A percentile compares a stretch with the other conserved stretches of the same genome.
Evolutionary conservation across 2,797 vertebrate genomes (phyloP).

Genomic region (Australoheros facetus): DNA sequence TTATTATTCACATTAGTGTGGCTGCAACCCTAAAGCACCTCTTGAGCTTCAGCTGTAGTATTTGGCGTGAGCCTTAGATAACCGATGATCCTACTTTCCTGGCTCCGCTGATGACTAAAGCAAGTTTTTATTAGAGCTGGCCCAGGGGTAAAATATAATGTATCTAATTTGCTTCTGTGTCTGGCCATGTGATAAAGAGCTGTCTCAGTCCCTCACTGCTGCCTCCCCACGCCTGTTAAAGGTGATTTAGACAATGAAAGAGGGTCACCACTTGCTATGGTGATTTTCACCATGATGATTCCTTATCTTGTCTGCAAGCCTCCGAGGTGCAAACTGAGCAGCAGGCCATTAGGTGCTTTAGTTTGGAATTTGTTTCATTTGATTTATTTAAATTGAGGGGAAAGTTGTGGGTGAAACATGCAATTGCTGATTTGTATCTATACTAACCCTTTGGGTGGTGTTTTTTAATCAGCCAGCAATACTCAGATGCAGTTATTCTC

Average conservation of each 20-base stretch:
- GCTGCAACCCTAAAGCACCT: neutral
- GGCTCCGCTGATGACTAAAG: neutral
- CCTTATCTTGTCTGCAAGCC: neutral
- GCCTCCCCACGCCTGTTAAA: neutral
- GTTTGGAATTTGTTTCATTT: conserved; percentile 14
- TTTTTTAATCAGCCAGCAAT: conserved; percentile 38
- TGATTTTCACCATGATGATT: neutral
- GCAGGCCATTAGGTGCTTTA: conserved; percentile 3
- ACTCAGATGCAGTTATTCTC: neutral
- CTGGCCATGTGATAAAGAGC: neutral
- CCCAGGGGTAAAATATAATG: neutral
- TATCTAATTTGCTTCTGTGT: neutral
- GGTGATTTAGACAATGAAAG: neutral
- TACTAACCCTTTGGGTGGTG: conserved; percentile 2
- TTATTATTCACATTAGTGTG: neutral
- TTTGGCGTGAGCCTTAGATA: neutral
- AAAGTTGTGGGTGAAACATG: neutral
- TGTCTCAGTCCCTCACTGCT: neutral
- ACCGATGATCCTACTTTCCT: neutral
- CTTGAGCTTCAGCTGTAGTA: neutral
- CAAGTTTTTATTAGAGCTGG: conserved; percentile 1
- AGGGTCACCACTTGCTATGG: neutral
- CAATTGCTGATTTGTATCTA: neutral
- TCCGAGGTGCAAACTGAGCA: neutral
- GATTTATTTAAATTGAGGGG: neutral